Conservation (phyloP, 2,113 vertebrate species). For the Parus major region DNA sequence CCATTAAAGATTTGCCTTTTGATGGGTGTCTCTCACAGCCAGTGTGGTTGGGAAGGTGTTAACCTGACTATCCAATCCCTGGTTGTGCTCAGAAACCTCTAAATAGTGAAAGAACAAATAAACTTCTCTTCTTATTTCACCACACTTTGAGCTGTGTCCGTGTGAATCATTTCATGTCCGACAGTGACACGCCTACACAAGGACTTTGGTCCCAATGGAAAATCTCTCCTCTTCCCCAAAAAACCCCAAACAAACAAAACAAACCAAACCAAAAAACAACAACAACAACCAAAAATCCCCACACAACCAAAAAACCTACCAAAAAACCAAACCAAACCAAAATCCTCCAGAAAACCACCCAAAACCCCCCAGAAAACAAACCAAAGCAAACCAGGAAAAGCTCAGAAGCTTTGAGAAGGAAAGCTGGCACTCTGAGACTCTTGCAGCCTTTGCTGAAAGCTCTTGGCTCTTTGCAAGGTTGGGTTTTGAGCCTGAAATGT, state of each 20-base stretch:
- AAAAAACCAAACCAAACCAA: background rate
- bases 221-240: background rate
- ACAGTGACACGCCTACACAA: background rate
- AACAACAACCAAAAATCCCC: background rate
- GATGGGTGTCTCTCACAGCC: no score
- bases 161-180: no score
- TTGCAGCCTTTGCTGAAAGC: background rate
- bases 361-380: background rate
- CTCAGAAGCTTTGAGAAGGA: background rate
- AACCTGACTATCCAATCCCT: no score
- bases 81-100: no score
- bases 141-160: no score
- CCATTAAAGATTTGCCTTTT: no score
- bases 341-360: fast-evolving
- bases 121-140: no score
- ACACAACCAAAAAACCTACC: background rate
- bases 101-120: no score
- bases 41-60: no score
- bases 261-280: background rate
- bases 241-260: no score
- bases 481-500: background rate
- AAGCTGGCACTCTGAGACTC: background rate
- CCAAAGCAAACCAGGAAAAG: background rate
- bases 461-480: background rate
- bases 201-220: background rate